phyloP scores from a whole-genome alignment of 1,140 invertebrate species.

The Cotesia chilonis region DNA sequence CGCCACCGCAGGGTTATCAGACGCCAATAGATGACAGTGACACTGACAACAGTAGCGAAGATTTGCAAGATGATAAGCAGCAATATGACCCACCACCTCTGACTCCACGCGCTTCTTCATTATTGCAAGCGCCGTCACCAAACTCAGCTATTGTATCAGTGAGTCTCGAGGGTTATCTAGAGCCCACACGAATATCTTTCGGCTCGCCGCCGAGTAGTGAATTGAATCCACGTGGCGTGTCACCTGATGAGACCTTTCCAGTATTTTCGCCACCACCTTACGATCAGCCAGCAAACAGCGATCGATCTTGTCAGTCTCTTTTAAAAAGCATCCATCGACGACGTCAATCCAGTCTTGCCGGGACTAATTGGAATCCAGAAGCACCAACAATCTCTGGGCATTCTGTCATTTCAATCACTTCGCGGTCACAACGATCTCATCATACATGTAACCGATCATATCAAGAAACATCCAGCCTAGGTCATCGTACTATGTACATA shows the following conservation, averaged over 20 bases:
- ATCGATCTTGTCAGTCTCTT: slow-evolving; percentile 33
- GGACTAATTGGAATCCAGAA: slow-evolving; percentile 68
- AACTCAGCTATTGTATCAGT: slow-evolving; percentile 85
- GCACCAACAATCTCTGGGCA: slow-evolving; percentile 67
- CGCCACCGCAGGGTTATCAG: slow-evolving; percentile 72
- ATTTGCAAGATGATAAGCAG: slow-evolving; percentile 7
- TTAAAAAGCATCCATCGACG: slow-evolving; percentile 47
- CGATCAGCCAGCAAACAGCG: slow-evolving; percentile 44
- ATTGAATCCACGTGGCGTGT: slow-evolving; percentile 71
- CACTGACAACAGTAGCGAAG: slow-evolving; percentile 40
- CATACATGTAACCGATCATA: slow-evolving; percentile 77
- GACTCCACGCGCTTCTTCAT: slow-evolving; percentile 65
- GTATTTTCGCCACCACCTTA: slow-evolving; percentile 84
- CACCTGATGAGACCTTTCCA: slow-evolving; percentile 81
- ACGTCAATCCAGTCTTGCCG: slow-evolving; percentile 63
- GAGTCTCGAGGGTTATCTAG: slow-evolving; percentile 85
- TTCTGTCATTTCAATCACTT: slow-evolving; percentile 76
- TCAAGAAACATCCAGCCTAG: slow-evolving; percentile 38
- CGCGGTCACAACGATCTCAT: slow-evolving; percentile 76
- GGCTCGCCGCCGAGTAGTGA: slow-evolving; percentile 79
- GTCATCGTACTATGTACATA: slow-evolving; percentile 55
- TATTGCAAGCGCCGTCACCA: slow-evolving; percentile 76
- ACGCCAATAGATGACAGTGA: slow-evolving; percentile 68
- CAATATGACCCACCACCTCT: slow-evolving; percentile 62
- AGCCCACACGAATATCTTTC: slow-evolving; percentile 80